Percentiles rank a stretch among this genome's conserved stretches.
Evolutionary conservation across 2,113 vertebrate genomes (phyloP).

Genomic region (Lophochroa leadbeateri): DNA sequence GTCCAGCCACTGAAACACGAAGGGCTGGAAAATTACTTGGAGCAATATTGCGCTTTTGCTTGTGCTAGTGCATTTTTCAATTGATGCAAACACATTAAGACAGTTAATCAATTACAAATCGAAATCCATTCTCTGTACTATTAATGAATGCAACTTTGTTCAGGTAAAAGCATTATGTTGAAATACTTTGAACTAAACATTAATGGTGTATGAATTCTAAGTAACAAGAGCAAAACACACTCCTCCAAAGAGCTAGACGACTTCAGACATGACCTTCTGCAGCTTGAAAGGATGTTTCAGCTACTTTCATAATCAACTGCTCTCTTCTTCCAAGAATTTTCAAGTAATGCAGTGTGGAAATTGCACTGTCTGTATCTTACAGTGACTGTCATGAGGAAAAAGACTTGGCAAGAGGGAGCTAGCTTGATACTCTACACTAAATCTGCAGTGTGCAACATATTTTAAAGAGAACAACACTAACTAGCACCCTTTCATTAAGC

Average conservation of each 20-base stretch:
- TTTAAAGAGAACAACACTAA: background rate
- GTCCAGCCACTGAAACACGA: constrained; percentile 39
- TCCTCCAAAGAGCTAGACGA: background rate
- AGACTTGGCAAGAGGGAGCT: background rate
- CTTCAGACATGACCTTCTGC: background rate
- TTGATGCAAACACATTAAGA: constrained; percentile 58
- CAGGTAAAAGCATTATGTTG: background rate
- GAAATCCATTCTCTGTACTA: constrained; percentile 61
- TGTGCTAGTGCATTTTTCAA: constrained; percentile 12
- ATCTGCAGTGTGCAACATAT: background rate
- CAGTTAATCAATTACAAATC: constrained; percentile 68
- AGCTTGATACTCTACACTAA: background rate
- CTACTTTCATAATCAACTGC: background rate
- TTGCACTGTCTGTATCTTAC: background rate
- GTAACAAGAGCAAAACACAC: background rate
- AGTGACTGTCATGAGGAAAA: background rate
- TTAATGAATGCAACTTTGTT: constrained; percentile 17
- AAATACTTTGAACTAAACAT: background rate
- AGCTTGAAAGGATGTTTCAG: background rate
- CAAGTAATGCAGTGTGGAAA: background rate
- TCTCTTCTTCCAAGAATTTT: background rate
- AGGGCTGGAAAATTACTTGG: constrained; percentile 66
- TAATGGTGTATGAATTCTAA: background rate
- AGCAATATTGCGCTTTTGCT: constrained; percentile 26
- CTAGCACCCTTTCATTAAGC: background rate